phyloP scores from a whole-genome alignment of 2,113 vertebrate genomes.

The Poicephalus gulielmi region DNA sequence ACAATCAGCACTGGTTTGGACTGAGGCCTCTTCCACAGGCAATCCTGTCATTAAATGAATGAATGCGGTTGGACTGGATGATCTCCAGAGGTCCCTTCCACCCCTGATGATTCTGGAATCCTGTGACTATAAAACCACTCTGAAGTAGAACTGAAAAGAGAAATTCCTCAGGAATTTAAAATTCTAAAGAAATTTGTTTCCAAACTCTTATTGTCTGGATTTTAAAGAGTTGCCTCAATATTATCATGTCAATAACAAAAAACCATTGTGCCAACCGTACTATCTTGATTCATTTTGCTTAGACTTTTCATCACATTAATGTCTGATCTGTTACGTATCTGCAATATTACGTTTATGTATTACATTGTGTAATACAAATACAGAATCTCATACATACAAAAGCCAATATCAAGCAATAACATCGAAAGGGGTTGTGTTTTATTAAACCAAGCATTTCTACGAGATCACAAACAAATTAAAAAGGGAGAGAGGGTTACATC shows the following conservation, averaged over 20 bases:
- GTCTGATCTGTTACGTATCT: neutral
- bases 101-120: neutral
- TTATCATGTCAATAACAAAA: neutral
- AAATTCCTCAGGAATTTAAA: slow-evolving; percentile 6
- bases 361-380: neutral
- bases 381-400: neutral
- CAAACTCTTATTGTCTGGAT: neutral
- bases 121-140: neutral
- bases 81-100: neutral
- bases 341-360: neutral
- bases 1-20: neutral
- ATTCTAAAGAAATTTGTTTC: neutral
- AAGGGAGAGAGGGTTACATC: neutral
- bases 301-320: neutral
- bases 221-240: neutral
- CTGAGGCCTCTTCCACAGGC: neutral
- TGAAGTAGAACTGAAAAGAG: neutral
- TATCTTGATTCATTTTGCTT: slow-evolving; percentile 26
- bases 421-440: neutral
- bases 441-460: neutral
- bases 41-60: neutral
- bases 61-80: neutral
- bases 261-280: neutral
- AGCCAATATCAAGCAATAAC: neutral
- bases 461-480: neutral